Conservation (phyloP, 35 echinoderm and acorn worm genomes). For the Ptychodera flava region DNA sequence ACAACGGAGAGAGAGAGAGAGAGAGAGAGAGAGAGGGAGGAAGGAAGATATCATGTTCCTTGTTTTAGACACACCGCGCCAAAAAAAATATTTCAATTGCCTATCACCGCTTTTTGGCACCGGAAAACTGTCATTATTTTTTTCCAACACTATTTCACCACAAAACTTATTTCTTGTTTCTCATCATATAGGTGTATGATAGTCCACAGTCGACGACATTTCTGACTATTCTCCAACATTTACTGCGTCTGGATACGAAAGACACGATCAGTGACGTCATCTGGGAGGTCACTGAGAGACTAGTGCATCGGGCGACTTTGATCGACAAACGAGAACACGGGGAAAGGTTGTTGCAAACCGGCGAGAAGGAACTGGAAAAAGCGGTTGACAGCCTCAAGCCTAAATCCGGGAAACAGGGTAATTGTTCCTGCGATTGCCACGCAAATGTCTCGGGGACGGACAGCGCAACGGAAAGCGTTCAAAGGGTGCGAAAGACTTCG, state of each 20-base stretch:
- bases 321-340: slow-evolving; percentile 74
- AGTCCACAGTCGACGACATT: slow-evolving; percentile 65
- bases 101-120: too few species aligned
- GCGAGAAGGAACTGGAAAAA: slow-evolving; percentile 61
- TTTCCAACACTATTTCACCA: too few species aligned
- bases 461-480: background rate
- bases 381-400: slow-evolving; percentile 31
- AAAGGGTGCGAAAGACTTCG: slow-evolving; percentile 17
- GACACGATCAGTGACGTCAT: slow-evolving; percentile 66
- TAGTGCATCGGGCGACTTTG: slow-evolving; percentile 76
- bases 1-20: too few species aligned
- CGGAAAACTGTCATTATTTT: too few species aligned
- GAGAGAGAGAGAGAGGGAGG: too few species aligned
- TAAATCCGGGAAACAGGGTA: slow-evolving; percentile 5
- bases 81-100: too few species aligned
- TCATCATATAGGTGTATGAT: slow-evolving; percentile 71
- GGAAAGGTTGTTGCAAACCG: slow-evolving; percentile 44
- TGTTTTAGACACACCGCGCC: too few species aligned
- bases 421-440: slow-evolving; percentile 4
- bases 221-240: slow-evolving; percentile 91
- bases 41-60: too few species aligned
- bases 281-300: slow-evolving; percentile 81
- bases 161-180: too few species aligned
- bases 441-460: background rate
- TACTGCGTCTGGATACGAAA: slow-evolving; percentile 77